phyloP scores from a whole-genome alignment of 2,113 vertebrate species.

The Aegotheles bennettii region DNA sequence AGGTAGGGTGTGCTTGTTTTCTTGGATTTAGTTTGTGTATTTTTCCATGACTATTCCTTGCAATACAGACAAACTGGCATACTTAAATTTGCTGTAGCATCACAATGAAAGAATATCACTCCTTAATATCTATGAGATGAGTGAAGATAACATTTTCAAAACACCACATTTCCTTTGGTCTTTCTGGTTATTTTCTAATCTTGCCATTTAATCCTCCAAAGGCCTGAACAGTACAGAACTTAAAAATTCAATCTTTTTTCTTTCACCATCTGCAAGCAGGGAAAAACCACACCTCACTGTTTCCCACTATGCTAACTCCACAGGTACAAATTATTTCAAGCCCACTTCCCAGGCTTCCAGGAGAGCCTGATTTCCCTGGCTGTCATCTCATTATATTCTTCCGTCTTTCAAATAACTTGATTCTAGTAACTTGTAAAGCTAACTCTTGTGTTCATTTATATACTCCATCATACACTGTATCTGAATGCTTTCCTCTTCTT shows the following conservation, averaged over 20 bases:
- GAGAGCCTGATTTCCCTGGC: not conserved
- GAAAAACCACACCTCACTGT: not conserved
- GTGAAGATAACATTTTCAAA: not conserved
- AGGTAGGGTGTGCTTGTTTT: not conserved
- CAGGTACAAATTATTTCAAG: not conserved
- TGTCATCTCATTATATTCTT: not conserved
- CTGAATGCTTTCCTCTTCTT: not conserved
- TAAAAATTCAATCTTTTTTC: not conserved
- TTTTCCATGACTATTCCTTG: not conserved
- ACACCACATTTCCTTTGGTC: not conserved
- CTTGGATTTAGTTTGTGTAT: not conserved
- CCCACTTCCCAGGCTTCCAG: not conserved
- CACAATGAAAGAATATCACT: not conserved
- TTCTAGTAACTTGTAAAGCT: not conserved
- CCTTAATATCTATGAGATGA: not conserved
- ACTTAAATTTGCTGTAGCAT: not conserved
- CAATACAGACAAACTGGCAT: not conserved
- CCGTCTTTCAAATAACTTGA: not conserved
- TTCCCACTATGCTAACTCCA: not conserved
- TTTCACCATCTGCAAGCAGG: not conserved
- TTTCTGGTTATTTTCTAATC: not conserved
- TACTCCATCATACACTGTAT: rapidly evolving
- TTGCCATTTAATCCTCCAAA: not conserved
- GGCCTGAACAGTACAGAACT: not conserved
- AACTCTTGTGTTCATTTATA: not conserved